Evolutionary conservation across 2,888 invertebrate genomes (phyloP), one percentile per base, ranked within the genome.

Genomic region (Cremastobaeus sp.): DNA sequence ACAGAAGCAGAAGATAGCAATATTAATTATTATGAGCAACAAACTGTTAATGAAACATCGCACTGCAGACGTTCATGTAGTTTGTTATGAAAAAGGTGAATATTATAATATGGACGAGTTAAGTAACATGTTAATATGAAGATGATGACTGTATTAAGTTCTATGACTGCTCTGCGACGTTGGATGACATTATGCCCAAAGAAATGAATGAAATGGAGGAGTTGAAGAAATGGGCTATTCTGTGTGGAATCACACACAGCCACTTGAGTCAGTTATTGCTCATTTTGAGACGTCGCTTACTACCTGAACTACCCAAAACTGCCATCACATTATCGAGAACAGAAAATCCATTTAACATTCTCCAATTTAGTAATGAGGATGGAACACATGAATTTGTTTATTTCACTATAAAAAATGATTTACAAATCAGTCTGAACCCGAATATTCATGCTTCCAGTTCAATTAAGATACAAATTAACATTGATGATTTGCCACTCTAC

Each of bases 401-500:
- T 17, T 48, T 48, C 11, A 11, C 48, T 32, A 17, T 48, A n/a
- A 32, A 48, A n/a, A 48, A 48, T 17, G 18, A 18, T 5, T 1
- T 48, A 1, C 11, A 32, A 17, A 48, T 3, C 2, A 5, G 1
- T n/a, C 30, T 48, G 1, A 32, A 48, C 4, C 3, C 12, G 4
- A 11, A 30, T 5, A 12, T 48, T 17, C 6, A 17, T 32, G 17
- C n/a, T 17, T 30, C 15, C 9, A 3, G 9, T 8, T n/a, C 17
- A n/a, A 32, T 48, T 3, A 4, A 50, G 8, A 1, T 50, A 1
- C 52, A 52, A 37, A 15, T 52, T 25, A 52, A 52, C 11, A 37
- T 52, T 14, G 52, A 52, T 25, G 52, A 37, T 9, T 14, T 25
- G 6, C 52, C 35, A 1, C 4, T 37, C 1, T 52, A 52, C 12